These are phyloP conservation scores for Hesperophylax magnus DNA, from an alignment of 1,140 invertebrate genomes.

Conservation along the genomic window DNA sequence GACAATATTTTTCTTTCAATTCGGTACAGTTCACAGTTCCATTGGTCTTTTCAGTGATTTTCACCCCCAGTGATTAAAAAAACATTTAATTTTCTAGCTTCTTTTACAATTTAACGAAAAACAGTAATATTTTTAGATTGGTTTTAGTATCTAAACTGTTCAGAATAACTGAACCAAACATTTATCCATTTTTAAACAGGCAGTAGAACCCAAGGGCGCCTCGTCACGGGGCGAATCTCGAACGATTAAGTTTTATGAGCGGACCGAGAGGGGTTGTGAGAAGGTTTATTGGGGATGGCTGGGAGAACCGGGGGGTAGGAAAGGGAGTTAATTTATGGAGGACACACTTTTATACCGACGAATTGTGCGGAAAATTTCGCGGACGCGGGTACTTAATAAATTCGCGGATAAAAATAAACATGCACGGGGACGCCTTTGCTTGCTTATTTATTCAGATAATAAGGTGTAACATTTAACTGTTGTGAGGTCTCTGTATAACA, in stretches of 20 bases:
- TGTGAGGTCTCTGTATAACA: not conserved
- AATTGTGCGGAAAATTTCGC: not conserved
- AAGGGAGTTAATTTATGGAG: conserved; percentile 11
- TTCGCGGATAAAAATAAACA: conserved; percentile 7
- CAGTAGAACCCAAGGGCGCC: not conserved
- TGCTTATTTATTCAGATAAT: conserved; percentile 7
- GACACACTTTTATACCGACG: conserved; percentile 25
- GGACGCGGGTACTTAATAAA: conserved; percentile 24
- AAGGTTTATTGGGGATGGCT: too few relatives aligned
- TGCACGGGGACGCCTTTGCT: not conserved
- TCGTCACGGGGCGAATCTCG: conserved; percentile 20
- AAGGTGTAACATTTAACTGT: not conserved
- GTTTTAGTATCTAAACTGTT: too few relatives aligned
- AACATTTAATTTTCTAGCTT: not conserved
- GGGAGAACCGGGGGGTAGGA: too few relatives aligned
- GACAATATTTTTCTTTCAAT: too few relatives aligned
- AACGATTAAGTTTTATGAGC: conserved; percentile 40
- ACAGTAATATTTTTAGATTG: too few relatives aligned
- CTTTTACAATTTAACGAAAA: not conserved
- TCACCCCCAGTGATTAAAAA: too few relatives aligned
- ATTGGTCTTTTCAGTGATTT: not conserved
- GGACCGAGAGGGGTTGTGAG: not conserved
- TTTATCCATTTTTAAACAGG: conserved; percentile 36
- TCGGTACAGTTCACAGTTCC: too few relatives aligned
- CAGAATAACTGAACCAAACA: conserved; percentile 17